A percentile compares a stretch with the other conserved stretches of the same genome.
These are phyloP conservation scores for Poeciliopsis infans DNA, from an alignment of 2,797 vertebrate genomes.

Conservation along the genomic window DNA sequence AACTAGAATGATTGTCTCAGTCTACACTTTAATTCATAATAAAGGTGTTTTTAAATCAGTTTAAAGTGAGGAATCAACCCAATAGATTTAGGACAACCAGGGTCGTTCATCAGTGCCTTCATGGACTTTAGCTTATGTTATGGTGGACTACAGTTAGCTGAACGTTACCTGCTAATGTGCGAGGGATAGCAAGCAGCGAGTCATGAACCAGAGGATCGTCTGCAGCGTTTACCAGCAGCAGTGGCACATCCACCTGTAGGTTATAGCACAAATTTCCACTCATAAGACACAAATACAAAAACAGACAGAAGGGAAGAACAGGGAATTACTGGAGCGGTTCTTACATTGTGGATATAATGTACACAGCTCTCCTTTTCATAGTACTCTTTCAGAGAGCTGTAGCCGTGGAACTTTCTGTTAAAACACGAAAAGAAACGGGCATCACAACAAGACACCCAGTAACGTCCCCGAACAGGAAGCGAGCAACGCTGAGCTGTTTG, in stretches of 20 bases:
- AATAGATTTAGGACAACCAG: neutral
- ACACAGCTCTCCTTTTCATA: constrained; percentile 98
- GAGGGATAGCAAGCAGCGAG: constrained; percentile 94
- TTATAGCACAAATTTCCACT: neutral
- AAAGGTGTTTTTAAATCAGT: neutral
- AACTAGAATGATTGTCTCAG: neutral
- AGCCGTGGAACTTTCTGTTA: constrained; percentile 94
- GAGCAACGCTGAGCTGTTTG: neutral
- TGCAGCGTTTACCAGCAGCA: constrained; percentile 93
- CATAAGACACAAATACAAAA: constrained; percentile 15
- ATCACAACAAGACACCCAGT: neutral
- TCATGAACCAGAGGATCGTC: constrained; percentile 96
- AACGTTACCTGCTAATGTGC: constrained; percentile 90
- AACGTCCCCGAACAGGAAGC: neutral
- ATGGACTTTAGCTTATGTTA: neutral
- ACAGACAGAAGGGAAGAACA: neutral
- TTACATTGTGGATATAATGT: constrained; percentile 95
- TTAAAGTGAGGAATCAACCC: neutral
- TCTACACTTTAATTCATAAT: neutral
- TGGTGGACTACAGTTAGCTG: neutral
- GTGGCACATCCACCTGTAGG: constrained; percentile 90
- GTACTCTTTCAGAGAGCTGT: constrained; percentile 94
- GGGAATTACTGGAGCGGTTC: constrained; percentile 36
- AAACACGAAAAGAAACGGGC: constrained; percentile 13
- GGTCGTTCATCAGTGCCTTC: neutral